A percentile compares a stretch with the other conserved stretches of the same genome.
Conservation (phyloP, 1,140 invertebrate species). For the Coboldia fuscipes region DNA sequence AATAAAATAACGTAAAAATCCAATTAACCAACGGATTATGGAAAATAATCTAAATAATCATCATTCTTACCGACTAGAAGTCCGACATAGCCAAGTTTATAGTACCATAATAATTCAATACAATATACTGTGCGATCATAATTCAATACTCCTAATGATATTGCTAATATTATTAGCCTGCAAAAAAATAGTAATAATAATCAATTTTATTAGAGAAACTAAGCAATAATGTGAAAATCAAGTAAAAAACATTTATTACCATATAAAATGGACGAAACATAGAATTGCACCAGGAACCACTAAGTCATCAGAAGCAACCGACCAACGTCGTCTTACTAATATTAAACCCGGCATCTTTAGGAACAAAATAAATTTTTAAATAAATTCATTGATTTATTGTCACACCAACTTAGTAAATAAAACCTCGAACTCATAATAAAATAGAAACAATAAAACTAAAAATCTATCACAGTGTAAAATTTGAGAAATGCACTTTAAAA, state of each 20-base stretch:
- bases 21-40: too few species aligned
- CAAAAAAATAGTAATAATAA: constrained; percentile 8
- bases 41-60: too few species aligned
- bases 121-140: constrained; percentile 36
- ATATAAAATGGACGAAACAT: constrained; percentile 50
- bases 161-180: constrained; percentile 31
- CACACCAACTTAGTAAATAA: too few species aligned
- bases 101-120: constrained; percentile 37
- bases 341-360: constrained; percentile 64
- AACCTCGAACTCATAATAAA: too few species aligned
- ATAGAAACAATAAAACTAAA: too few species aligned
- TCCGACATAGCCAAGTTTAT: constrained; percentile 46
- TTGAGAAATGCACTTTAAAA: too few species aligned
- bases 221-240: constrained; percentile 3
- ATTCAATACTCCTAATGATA: constrained; percentile 33
- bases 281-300: constrained; percentile 63
- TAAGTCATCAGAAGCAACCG: constrained; percentile 73
- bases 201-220: constrained; percentile 3
- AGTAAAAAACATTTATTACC: constrained; percentile 30
- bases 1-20: too few species aligned
- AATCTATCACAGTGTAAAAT: too few species aligned
- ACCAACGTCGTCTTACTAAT: constrained; percentile 67
- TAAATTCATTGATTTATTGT: too few species aligned
- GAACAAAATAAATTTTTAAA: background rate
- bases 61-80: constrained; percentile 27